phyloP scores from a whole-genome alignment of 2,797 vertebrate genomes.

The Pantherophis alleghaniensis region DNA sequence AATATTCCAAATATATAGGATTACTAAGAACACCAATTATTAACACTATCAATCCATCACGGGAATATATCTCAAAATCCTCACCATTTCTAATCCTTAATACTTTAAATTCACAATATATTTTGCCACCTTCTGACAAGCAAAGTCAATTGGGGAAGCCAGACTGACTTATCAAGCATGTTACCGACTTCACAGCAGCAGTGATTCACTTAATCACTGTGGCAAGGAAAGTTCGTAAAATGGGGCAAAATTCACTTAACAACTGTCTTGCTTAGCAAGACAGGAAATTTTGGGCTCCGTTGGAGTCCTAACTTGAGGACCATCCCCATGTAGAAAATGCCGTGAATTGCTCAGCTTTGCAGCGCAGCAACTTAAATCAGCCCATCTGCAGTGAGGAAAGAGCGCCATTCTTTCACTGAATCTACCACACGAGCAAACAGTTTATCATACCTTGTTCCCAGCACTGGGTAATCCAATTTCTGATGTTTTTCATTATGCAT shows the following conservation, averaged over 20 bases:
- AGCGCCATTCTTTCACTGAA: conserved; percentile 46
- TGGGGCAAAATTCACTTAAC: not conserved
- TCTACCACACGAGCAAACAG: conserved; percentile 61
- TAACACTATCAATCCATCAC: too few relatives aligned
- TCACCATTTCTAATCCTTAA: too few relatives aligned
- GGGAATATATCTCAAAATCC: too few relatives aligned
- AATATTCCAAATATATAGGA: too few relatives aligned
- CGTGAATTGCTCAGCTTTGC: conserved; percentile 25
- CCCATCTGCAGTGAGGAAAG: conserved; percentile 52
- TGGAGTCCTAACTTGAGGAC: not conserved
- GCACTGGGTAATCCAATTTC: conserved; percentile 69
- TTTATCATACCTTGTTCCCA: conserved; percentile 66
- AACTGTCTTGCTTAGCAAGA: not conserved
- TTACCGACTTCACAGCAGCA: not conserved
- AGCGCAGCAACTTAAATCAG: conserved; percentile 49
- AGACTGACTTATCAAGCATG: not conserved
- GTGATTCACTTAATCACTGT: not conserved
- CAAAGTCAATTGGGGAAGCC: not conserved
- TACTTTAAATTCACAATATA: too few relatives aligned
- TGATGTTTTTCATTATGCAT: conserved; percentile 59
- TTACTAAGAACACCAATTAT: too few relatives aligned
- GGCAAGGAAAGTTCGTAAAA: not conserved
- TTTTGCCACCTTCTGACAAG: not conserved
- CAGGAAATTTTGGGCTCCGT: not conserved
- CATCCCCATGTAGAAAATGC: not conserved